Conservation (phyloP, 2,888 invertebrate genomes). For the Exocentrus adspersus region DNA sequence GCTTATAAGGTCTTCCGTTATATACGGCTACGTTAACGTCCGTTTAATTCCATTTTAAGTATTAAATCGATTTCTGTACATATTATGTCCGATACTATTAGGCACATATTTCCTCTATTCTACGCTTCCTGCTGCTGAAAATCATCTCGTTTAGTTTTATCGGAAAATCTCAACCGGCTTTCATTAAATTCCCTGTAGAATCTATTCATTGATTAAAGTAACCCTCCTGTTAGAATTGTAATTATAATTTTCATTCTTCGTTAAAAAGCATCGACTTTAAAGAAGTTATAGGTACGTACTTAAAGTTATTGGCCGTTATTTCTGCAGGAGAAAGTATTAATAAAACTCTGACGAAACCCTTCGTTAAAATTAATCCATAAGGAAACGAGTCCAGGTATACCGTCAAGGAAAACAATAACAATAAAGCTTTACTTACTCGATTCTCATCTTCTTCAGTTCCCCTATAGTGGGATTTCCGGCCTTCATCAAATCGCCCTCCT, state of each 20-base stretch:
- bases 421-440: conserved; percentile 60
- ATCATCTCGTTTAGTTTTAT: too few species aligned
- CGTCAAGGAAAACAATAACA: conserved; percentile 4
- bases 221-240: too few species aligned
- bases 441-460: conserved; percentile 69
- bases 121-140: neutral
- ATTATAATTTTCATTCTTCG: too few species aligned
- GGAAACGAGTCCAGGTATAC: neutral
- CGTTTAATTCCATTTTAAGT: neutral
- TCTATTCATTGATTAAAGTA: too few species aligned
- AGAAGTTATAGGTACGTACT: too few species aligned
- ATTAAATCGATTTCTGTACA: neutral
- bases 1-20: neutral
- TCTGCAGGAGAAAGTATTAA: too few species aligned
- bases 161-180: too few species aligned
- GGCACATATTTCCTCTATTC: neutral
- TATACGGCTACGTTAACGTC: neutral
- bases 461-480: conserved; percentile 74
- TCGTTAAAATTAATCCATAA: neutral
- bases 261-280: too few species aligned
- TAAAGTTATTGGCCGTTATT: too few species aligned
- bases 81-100: neutral
- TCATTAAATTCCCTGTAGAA: too few species aligned
- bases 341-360: too few species aligned
- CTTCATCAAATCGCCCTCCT: conserved; percentile 67